These are phyloP conservation scores for Acromyrmex charruanus DNA, from an alignment of 1,140 invertebrate genomes.

Conservation along the genomic window DNA sequence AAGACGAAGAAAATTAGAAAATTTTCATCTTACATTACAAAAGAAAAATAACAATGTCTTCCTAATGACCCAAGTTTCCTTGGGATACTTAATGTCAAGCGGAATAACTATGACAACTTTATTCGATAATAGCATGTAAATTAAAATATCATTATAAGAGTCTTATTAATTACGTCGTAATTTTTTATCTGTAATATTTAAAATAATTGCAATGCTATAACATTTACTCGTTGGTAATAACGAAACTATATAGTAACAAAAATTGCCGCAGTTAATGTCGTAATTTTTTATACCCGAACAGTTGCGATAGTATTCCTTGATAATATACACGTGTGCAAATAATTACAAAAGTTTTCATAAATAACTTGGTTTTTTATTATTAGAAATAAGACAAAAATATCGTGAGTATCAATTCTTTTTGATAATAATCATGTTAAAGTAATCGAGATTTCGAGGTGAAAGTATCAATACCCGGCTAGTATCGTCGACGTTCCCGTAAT, in stretches of 20 bases:
- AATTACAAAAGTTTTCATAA: no score
- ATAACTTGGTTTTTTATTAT: neutral
- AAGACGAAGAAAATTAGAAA: neutral
- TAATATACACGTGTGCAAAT: no score
- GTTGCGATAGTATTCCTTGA: no score
- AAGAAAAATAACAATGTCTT: conserved; percentile 13
- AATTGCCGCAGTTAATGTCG: no score
- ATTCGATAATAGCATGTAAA: neutral
- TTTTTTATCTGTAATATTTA: neutral
- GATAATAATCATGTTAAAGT: neutral
- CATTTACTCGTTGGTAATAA: neutral
- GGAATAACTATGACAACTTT: neutral
- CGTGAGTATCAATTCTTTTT: neutral
- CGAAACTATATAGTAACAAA: no score
- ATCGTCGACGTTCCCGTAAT: conserved; percentile 16
- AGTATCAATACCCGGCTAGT: conserved; percentile 36
- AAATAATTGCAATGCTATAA: neutral
- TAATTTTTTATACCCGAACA: no score
- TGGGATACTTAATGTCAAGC: neutral
- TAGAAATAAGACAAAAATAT: neutral
- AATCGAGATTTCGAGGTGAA: conserved; percentile 21
- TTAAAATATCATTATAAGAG: neutral
- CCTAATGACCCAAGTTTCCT: neutral
- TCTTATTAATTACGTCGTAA: neutral
- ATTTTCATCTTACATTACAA: neutral